Conservation (phyloP, 2,113 vertebrate species). For the Trochalopteron elliotii region DNA sequence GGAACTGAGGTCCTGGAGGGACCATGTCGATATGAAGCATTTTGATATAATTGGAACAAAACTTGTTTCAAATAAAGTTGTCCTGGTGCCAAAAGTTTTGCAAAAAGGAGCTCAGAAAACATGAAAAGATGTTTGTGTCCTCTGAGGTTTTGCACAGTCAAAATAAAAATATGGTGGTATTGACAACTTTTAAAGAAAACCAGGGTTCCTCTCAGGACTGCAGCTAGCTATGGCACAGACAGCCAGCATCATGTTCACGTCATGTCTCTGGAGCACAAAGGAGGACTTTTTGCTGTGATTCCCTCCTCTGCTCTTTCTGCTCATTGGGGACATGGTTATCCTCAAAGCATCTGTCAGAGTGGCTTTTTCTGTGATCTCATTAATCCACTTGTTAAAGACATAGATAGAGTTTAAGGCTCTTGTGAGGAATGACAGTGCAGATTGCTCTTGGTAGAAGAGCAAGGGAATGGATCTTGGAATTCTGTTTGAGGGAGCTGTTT, state of each 20-base stretch:
- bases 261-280: neutral
- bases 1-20: neutral
- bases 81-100: neutral
- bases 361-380: neutral
- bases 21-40: neutral
- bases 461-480: neutral
- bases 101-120: neutral
- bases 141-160: neutral
- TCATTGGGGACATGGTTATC: neutral
- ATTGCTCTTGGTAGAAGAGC: neutral
- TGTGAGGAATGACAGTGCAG: neutral
- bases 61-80: neutral
- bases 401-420: neutral
- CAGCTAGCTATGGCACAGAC: rapidly evolving
- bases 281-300: neutral
- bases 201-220: neutral
- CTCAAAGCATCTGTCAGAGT: neutral
- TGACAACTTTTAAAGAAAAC: neutral
- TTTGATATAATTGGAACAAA: neutral
- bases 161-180: neutral
- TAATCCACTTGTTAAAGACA: neutral
- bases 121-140: neutral
- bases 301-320: neutral
- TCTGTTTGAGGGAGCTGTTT: neutral
- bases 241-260: neutral